phyloP scores from a whole-genome alignment of 2,113 vertebrate species.

The Motacilla tschutschensis region DNA sequence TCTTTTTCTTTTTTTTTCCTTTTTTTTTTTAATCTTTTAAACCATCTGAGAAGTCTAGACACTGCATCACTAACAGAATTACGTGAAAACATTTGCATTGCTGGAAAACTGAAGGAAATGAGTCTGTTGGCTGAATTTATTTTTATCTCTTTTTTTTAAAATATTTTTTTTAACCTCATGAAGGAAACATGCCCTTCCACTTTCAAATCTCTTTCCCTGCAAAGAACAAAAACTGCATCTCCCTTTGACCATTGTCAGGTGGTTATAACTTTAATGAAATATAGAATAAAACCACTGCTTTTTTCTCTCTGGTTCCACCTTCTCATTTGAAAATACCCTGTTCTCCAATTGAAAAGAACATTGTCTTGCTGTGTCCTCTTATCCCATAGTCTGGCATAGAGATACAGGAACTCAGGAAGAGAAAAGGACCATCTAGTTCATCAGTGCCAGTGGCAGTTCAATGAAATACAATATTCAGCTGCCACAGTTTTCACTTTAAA shows the following conservation, averaged over 20 bases:
- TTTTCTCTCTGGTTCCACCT: constrained; percentile 22
- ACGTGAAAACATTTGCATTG: constrained; percentile 34
- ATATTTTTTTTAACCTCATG: neutral
- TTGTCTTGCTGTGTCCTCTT: constrained; percentile 19
- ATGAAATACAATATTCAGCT: constrained; percentile 23
- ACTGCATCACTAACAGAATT: constrained; percentile 59
- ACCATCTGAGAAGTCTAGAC: constrained; percentile 73
- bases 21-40: neutral
- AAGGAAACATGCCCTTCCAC: neutral
- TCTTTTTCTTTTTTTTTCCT: neutral
- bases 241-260: neutral
- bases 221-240: neutral
- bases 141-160: neutral
- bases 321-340: constrained; percentile 26
- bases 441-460: neutral
- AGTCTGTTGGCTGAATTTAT: constrained; percentile 11
- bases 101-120: constrained; percentile 42
- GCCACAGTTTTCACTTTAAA: constrained; percentile 7
- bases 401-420: neutral
- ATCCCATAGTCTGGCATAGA: neutral
- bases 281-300: neutral
- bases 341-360: neutral
- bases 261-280: constrained; percentile 3
- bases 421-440: constrained; percentile 37
- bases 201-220: constrained; percentile 5